Conservation (phyloP, 2,797 vertebrate genomes). For the Tinamus major region DNA sequence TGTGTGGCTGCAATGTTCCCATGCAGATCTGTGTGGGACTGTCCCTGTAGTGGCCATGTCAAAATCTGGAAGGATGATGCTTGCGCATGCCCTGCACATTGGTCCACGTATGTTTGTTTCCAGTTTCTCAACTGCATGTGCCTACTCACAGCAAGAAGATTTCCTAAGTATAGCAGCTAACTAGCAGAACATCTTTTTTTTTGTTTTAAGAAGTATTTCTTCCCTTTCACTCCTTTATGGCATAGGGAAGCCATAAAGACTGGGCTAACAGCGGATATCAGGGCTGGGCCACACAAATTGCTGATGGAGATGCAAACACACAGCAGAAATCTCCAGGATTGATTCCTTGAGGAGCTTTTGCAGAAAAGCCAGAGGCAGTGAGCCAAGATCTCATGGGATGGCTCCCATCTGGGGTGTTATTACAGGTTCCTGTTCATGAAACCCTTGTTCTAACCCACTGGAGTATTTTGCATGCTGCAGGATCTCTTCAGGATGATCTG, state of each 20-base stretch:
- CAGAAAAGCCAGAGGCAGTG: not conserved
- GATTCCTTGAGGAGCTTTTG: constrained; percentile 32
- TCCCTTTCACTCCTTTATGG: not conserved
- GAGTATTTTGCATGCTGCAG: not conserved
- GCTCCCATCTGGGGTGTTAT: constrained; percentile 16
- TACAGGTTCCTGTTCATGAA: not conserved
- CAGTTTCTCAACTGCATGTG: not conserved
- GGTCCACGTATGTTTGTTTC: constrained; percentile 7
- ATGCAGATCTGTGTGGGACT: constrained; percentile 42
- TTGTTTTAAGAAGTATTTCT: not conserved
- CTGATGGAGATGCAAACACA: constrained; percentile 1
- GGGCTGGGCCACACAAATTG: constrained; percentile 20
- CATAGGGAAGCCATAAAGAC: not conserved
- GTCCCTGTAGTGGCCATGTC: not conserved
- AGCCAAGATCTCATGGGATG: constrained; percentile 10
- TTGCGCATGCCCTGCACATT: not conserved
- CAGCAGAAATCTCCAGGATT: not conserved
- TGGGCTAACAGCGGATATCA: not conserved
- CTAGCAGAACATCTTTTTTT: not conserved
- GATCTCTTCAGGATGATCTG: not conserved
- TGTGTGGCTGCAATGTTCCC: constrained; percentile 32
- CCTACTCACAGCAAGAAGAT: not conserved
- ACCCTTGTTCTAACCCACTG: not conserved
- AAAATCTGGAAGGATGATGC: not conserved
- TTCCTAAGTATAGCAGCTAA: not conserved